phyloP scores from a whole-genome alignment of 2,113 vertebrate genomes.

The Crotalus helleri region DNA sequence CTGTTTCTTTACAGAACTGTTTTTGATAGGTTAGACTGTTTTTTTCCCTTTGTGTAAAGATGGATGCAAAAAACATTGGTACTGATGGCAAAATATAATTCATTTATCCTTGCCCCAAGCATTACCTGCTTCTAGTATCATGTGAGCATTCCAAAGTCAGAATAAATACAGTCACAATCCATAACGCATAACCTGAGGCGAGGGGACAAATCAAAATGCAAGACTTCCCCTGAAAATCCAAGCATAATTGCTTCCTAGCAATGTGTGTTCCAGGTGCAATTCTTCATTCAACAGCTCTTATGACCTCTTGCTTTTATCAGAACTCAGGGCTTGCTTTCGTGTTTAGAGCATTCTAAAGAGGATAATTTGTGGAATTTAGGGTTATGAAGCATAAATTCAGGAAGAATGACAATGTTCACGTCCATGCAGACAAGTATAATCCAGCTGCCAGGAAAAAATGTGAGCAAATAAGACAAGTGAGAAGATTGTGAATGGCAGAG shows the following conservation, averaged over 20 bases:
- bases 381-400: conserved; percentile 54
- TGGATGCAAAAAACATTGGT: not conserved
- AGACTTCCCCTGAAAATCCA: not conserved
- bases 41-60: too few species aligned
- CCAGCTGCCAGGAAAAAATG: conserved; percentile 36
- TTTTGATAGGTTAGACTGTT: too few species aligned
- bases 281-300: not conserved
- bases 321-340: not conserved
- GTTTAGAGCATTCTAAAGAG: not conserved
- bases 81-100: not conserved
- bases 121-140: not conserved
- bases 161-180: not conserved
- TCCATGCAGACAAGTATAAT: conserved; percentile 34
- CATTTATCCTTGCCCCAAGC: not conserved
- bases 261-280: not conserved
- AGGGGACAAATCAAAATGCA: not conserved
- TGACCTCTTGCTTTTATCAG: not conserved
- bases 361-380: conserved; percentile 70
- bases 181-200: not conserved
- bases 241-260: not conserved
- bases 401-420: conserved; percentile 32
- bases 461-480: conserved; percentile 47
- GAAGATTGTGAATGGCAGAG: conserved; percentile 53
- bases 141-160: not conserved
- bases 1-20: too few species aligned